Evolutionary conservation across 2,888 invertebrate genomes (phyloP).

Genomic region (Ophion obscuratus): DNA sequence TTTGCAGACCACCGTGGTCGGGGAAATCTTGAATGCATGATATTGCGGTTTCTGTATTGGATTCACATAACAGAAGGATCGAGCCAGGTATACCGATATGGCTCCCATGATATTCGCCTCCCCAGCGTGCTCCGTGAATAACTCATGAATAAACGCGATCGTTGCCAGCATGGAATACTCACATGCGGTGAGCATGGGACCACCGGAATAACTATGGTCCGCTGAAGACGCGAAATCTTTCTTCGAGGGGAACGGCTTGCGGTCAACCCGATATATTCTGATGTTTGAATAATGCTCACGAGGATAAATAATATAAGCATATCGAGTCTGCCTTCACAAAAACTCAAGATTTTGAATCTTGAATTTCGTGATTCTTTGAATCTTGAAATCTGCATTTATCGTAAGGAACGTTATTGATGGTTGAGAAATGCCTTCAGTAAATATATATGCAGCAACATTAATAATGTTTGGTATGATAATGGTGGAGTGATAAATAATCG

Average conservation of each 20-base stretch:
- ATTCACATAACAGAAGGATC: conserved; percentile 74
- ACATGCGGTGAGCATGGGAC: conserved; percentile 36
- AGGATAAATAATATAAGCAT: conserved; percentile 15
- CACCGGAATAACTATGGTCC: conserved; percentile 23
- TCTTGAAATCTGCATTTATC: too few relatives aligned
- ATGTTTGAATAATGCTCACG: conserved; percentile 27
- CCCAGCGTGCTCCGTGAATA: conserved; percentile 78
- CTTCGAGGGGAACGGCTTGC: conserved; percentile 26
- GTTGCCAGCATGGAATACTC: conserved; percentile 40
- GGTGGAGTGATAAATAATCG: too few relatives aligned
- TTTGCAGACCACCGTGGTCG: conserved; percentile 4
- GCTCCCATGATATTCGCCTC: conserved; percentile 69
- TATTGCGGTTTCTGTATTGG: conserved; percentile 67
- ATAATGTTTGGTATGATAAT: too few relatives aligned
- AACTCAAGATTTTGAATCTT: not conserved
- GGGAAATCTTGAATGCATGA: conserved; percentile 71
- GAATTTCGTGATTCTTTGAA: too few relatives aligned
- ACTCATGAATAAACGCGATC: conserved; percentile 79
- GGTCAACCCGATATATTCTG: conserved; percentile 29
- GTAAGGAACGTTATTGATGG: too few relatives aligned
- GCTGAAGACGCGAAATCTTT: conserved; percentile 34
- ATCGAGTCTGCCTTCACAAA: not conserved
- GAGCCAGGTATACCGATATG: conserved; percentile 64
- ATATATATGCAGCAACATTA: too few relatives aligned
- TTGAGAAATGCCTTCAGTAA: too few relatives aligned